phyloP scores from a whole-genome alignment of 1,140 invertebrate species.

The Panulirus ornatus region DNA sequence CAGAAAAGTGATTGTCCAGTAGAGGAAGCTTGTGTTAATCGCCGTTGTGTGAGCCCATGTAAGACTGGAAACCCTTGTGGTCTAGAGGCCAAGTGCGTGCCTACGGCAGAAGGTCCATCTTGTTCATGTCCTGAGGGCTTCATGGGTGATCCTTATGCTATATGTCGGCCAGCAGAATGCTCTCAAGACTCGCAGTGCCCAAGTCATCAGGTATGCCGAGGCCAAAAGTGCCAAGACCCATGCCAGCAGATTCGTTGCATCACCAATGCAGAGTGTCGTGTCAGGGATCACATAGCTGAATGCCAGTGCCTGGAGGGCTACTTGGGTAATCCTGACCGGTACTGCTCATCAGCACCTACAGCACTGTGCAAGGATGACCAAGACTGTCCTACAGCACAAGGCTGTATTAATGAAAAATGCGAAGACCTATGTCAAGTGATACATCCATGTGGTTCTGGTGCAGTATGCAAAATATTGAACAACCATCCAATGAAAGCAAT shows the following conservation, averaged over 20 bases:
- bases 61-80: constrained; percentile 83
- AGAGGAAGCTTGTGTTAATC: constrained; percentile 75
- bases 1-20: constrained; percentile 76
- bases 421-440: constrained; percentile 77
- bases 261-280: constrained; percentile 76
- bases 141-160: constrained; percentile 85
- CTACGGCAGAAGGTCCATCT: constrained; percentile 84
- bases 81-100: constrained; percentile 87
- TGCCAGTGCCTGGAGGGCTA: constrained; percentile 77
- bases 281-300: constrained; percentile 76
- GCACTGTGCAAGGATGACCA: constrained; percentile 76
- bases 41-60: constrained; percentile 77
- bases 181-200: constrained; percentile 76
- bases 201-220: constrained; percentile 76
- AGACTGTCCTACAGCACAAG: constrained; percentile 77
- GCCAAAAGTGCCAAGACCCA: constrained; percentile 76
- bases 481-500: constrained; percentile 90
- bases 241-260: constrained; percentile 78
- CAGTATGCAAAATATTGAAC: constrained; percentile 85
- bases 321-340: constrained; percentile 81
- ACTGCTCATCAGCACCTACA: constrained; percentile 84
- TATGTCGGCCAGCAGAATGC: constrained; percentile 74
- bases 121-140: constrained; percentile 89
- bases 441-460: constrained; percentile 76
- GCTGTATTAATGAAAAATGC: constrained; percentile 77